Conservation (phyloP, 2,113 vertebrate species). For the Microcebus griseorufus region DNA sequence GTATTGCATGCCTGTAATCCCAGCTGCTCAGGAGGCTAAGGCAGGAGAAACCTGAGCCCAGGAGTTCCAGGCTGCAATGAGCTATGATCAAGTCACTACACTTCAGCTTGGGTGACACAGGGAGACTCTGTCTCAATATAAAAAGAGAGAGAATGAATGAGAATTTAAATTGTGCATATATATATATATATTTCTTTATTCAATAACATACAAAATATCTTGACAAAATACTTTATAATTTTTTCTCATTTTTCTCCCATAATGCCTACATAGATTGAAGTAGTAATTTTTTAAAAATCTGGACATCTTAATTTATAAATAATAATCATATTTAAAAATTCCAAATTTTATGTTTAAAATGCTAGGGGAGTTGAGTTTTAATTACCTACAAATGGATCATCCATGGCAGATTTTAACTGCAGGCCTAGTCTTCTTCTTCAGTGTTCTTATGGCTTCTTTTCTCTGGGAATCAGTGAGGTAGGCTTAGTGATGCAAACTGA, state of each 20-base stretch:
- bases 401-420: not conserved
- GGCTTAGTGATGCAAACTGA: not conserved
- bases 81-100: too few species aligned
- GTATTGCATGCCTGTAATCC: too few species aligned
- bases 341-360: not conserved
- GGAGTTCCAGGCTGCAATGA: too few species aligned
- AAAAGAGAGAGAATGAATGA: not conserved
- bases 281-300: not conserved
- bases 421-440: not conserved
- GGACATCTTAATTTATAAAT: not conserved
- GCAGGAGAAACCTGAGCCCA: too few species aligned
- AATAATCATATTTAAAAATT: not conserved
- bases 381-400: not conserved
- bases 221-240: slow-evolving; percentile 15
- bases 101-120: too few species aligned
- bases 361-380: not conserved
- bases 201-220: slow-evolving; percentile 47
- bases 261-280: not conserved
- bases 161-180: not conserved
- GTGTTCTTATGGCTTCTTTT: not conserved
- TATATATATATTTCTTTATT: not conserved
- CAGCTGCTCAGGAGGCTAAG: too few species aligned
- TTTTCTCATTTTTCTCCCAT: not conserved
- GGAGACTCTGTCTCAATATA: too few species aligned
- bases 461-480: not conserved